These are phyloP conservation scores for Dynastes maya DNA, from an alignment of 2,888 invertebrate species.

Conservation along the genomic window DNA sequence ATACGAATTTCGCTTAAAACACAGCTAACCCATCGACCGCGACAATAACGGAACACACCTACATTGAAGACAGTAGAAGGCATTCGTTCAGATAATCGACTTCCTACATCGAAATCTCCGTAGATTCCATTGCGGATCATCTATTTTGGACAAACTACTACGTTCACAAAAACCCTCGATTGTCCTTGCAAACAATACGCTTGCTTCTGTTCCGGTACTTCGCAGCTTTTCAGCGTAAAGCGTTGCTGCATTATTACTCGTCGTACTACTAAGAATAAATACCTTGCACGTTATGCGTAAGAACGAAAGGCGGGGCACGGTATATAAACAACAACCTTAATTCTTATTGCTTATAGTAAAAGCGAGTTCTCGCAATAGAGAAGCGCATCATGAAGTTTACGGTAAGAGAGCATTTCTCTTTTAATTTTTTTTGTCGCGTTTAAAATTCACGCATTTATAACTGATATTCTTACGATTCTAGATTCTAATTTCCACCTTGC, in stretches of 20 bases:
- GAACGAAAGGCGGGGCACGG: slow-evolving; percentile 48
- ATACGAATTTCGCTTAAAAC: slow-evolving; percentile 46
- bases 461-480: slow-evolving; percentile 28
- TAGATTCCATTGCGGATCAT: slow-evolving; percentile 24
- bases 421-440: background rate
- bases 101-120: slow-evolving; percentile 22
- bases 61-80: slow-evolving; percentile 34
- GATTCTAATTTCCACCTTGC: slow-evolving; percentile 44
- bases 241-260: slow-evolving; percentile 10
- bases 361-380: slow-evolving; percentile 50
- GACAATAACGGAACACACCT: slow-evolving; percentile 44
- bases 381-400: slow-evolving; percentile 58
- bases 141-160: slow-evolving; percentile 18
- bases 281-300: slow-evolving; percentile 23
- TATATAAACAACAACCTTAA: slow-evolving; percentile 52
- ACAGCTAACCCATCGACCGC: slow-evolving; percentile 28
- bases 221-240: slow-evolving; percentile 11
- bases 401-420: slow-evolving; percentile 55
- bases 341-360: slow-evolving; percentile 50
- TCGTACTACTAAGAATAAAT: slow-evolving; percentile 22
- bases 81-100: slow-evolving; percentile 33
- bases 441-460: background rate
- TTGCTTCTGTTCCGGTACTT: slow-evolving; percentile 32
- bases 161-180: slow-evolving; percentile 17
- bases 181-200: slow-evolving; percentile 17